Base-by-base conservation (phyloP, 2,888 invertebrate genomes). In the Ennomos erosarius region DNA sequence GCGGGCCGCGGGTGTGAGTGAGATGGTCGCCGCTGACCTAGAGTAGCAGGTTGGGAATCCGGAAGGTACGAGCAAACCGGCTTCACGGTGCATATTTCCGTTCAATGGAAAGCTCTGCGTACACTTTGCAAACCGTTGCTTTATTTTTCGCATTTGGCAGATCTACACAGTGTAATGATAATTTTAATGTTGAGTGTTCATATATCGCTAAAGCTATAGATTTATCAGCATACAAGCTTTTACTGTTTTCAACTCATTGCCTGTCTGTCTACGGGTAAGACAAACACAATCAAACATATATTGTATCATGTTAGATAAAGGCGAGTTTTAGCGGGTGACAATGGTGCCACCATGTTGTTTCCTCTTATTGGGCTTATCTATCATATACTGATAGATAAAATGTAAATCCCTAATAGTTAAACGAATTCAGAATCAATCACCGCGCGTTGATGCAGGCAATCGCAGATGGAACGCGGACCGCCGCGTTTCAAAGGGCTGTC, bases 21-120 rank as follows among this genome's bases (percentile, higher is more conserved):
- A 78, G 90, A 90, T 70, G 64, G 74, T 67, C 67, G 70, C 67
- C 74, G 72, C 71, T 90, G 90, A 91, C 90, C 90, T 88, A 90
- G 88, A 90, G 88, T 78, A 85, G 88, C 90, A 90, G 91, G 91
- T 91, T 90, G 90, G 86, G 90, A 90, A 90, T 90, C 90, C 90
- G 90, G 90, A 90, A 90, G 90, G 88, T 87, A 88, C 75, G 80
- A 76, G 79, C 78, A 87, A 90, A 91, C 90, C 90, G 90, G 90
- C 89, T 90, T 73, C 79, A 76, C 80, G 76, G 76, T 86, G 90
- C 90, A 90, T 90, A 90, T 91, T 90, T 91, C 90, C 89, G 85
- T 88, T 89, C 88, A 90, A 85, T 88, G 90, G 90, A 90, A 91
- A 90, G 90, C 88, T 85, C 82, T 82, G 79, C 81, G 84, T 76